phyloP scores from a whole-genome alignment of 2,797 vertebrate species.

The Graptemys geographica region DNA sequence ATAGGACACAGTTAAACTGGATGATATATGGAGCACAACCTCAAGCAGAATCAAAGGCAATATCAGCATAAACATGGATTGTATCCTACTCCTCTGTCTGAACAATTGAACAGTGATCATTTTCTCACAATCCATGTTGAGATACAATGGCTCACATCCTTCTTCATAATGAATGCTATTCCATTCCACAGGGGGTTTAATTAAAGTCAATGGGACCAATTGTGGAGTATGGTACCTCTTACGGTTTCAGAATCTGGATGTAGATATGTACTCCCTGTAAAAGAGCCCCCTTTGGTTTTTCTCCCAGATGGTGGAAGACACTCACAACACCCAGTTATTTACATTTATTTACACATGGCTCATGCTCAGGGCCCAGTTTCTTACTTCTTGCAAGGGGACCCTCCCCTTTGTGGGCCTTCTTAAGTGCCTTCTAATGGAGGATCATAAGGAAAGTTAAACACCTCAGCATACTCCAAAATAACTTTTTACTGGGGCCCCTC shows the following conservation, averaged over 20 bases:
- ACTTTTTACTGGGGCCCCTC: neutral
- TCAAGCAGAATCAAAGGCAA: neutral
- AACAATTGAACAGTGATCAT: neutral
- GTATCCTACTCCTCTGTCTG: neutral
- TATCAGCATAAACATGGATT: neutral
- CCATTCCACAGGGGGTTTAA: neutral
- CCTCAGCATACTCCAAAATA: neutral
- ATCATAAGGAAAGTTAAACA: neutral
- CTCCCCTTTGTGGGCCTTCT: neutral
- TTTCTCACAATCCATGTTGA: neutral
- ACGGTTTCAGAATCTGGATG: neutral
- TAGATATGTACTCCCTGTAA: neutral
- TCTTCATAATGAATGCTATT: constrained; percentile 13
- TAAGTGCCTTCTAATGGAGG: neutral
- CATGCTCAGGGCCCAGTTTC: neutral
- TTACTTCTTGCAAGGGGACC: neutral
- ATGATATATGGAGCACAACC: neutral
- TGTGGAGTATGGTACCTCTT: constrained; percentile 21
- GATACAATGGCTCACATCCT: constrained; percentile 8
- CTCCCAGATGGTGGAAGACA: neutral
- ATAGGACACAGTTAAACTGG: neutral
- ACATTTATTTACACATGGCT: neutral
- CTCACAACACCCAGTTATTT: neutral
- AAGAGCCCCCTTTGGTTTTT: neutral
- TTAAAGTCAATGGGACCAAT: neutral